Evolutionary conservation across 2,888 invertebrate species (phyloP).

Genomic region (Callyntrura guangdongensis): DNA sequence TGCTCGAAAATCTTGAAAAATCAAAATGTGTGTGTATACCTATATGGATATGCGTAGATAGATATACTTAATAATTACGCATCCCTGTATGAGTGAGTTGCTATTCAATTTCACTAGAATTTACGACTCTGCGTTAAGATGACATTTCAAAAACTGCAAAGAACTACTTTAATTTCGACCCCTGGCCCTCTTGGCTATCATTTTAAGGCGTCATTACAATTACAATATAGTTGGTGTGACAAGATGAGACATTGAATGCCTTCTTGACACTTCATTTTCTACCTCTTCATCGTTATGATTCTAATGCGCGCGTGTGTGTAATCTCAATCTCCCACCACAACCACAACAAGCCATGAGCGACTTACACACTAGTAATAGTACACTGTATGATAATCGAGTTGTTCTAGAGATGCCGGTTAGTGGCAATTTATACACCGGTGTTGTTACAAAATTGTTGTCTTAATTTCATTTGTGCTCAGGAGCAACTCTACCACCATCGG

Average conservation of each 20-base stretch:
- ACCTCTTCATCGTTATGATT: not conserved
- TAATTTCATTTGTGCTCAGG: not conserved
- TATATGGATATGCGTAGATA: no score
- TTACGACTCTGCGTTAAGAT: not conserved
- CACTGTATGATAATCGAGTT: conserved; percentile 10
- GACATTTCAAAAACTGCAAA: conserved; percentile 2
- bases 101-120: conserved; percentile 3
- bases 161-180: not conserved
- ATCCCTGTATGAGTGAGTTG: not conserved
- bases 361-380: not conserved
- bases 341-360: not conserved
- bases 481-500: not conserved
- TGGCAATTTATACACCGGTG: not conserved
- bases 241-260: not conserved
- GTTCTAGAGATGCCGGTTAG: not conserved
- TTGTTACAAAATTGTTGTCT: conserved; percentile 25
- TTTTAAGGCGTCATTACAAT: conserved; percentile 13
- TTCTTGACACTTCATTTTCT: conserved; percentile 39
- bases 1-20: no score
- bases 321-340: no score
- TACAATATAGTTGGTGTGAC: not conserved
- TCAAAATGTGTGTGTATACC: no score
- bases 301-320: not conserved
- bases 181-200: not conserved
- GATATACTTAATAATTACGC: no score